Conservation (phyloP, 2,888 invertebrate genomes). For the Tachina fera region DNA sequence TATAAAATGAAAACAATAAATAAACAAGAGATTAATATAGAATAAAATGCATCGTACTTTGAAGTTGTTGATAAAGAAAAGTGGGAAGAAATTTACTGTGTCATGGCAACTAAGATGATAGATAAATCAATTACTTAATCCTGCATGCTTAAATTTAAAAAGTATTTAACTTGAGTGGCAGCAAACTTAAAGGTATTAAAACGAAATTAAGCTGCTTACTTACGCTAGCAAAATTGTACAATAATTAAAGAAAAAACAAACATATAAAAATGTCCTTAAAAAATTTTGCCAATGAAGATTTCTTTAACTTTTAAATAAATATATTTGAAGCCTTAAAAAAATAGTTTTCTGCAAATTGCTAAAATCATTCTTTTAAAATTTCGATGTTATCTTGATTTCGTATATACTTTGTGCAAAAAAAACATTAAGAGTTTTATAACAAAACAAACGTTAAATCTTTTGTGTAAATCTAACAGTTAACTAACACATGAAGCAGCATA, state of each 20-base stretch:
- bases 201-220: slow-evolving; percentile 21
- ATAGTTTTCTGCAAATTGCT: background rate
- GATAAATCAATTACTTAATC: slow-evolving; percentile 58
- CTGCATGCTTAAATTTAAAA: slow-evolving; percentile 23
- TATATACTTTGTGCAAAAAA: background rate
- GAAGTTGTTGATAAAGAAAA: slow-evolving; percentile 8
- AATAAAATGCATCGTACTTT: slow-evolving; percentile 29
- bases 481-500: slow-evolving; percentile 39
- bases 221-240: background rate
- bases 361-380: background rate
- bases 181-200: background rate
- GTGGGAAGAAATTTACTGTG: background rate
- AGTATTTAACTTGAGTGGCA: slow-evolving; percentile 29
- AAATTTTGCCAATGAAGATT: background rate
- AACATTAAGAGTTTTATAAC: slow-evolving; percentile 13
- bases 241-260: background rate
- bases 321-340: background rate
- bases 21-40: slow-evolving; percentile 41
- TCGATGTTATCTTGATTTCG: background rate
- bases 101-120: slow-evolving; percentile 42
- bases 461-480: slow-evolving; percentile 10
- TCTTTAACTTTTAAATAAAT: too few species aligned
- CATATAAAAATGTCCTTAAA: background rate
- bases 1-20: slow-evolving; percentile 36
- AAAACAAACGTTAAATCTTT: background rate